Evolutionary conservation across 2,113 vertebrate species (phyloP).

Genomic region (Mungos mungo): DNA sequence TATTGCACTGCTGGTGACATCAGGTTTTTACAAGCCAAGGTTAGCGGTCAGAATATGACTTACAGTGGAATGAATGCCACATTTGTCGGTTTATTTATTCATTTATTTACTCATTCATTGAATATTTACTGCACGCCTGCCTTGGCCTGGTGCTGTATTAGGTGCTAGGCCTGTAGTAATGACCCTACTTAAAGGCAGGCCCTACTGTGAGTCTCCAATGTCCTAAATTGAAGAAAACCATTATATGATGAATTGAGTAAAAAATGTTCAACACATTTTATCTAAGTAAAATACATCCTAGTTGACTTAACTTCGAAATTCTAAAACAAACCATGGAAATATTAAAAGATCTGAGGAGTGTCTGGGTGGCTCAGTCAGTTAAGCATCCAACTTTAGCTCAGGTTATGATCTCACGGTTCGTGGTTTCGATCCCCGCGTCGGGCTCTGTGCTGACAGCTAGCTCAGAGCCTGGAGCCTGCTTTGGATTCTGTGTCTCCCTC

Average conservation of each 20-base stretch:
- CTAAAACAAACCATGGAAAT: neutral
- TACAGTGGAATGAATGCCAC: neutral
- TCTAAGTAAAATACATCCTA: neutral
- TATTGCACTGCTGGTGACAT: neutral
- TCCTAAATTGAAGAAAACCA: neutral
- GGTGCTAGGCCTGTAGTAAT: neutral
- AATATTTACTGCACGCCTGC: neutral
- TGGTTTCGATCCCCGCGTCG: too few relatives aligned
- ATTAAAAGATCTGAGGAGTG: neutral
- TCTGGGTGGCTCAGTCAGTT: too few relatives aligned
- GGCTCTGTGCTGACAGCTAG: too few relatives aligned
- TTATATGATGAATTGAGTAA: neutral
- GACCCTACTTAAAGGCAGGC: neutral
- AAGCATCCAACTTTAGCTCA: too few relatives aligned
- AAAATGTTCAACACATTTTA: neutral
- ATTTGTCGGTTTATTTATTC: neutral
- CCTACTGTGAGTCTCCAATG: neutral
- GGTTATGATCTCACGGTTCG: too few relatives aligned
- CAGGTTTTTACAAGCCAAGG: neutral
- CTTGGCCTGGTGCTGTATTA: neutral
- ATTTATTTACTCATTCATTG: neutral
- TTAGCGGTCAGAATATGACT: neutral
- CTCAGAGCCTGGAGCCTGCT: too few relatives aligned
- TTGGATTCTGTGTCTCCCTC: too few relatives aligned
- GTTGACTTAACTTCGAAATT: constrained; percentile 13